Conservation (phyloP, 2,888 invertebrate species). For the Rhimphoctona megacephalus region DNA sequence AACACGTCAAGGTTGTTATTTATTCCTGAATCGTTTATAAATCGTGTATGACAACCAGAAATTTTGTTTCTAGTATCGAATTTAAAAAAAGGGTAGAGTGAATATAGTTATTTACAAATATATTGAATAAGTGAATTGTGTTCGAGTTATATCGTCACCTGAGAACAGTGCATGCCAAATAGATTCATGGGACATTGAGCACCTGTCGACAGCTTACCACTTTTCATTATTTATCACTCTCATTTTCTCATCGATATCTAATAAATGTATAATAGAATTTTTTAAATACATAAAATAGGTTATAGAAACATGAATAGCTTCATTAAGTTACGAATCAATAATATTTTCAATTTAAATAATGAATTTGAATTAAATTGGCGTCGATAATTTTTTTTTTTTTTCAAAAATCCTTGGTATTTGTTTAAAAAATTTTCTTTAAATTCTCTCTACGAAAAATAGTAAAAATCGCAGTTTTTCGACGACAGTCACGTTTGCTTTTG, state of each 20-base stretch:
- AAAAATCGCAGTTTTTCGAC: not conserved
- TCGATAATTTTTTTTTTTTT: not conserved
- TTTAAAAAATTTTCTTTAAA: not conserved
- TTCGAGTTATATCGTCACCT: slow-evolving; percentile 32
- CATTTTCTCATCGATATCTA: slow-evolving; percentile 55
- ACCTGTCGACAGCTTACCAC: slow-evolving; percentile 68
- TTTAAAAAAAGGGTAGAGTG: not conserved
- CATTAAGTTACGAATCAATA: not conserved
- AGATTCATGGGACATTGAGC: slow-evolving; percentile 65
- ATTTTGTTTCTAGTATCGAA: not conserved
- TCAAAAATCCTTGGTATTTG: not conserved
- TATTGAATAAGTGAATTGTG: not conserved
- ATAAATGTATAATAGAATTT: not conserved
- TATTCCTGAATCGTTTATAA: slow-evolving; percentile 34
- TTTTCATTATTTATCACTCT: slow-evolving; percentile 67
- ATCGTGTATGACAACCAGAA: slow-evolving; percentile 4
- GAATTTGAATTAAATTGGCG: not conserved
- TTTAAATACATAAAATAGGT: not conserved
- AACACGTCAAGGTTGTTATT: slow-evolving; percentile 33
- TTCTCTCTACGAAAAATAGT: not conserved
- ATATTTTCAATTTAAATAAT: not conserved
- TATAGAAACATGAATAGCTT: not conserved
- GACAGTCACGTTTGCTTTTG: not conserved
- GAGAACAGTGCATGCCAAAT: slow-evolving; percentile 43
- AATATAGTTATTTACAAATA: not conserved